Percentiles rank a stretch among this genome's conserved stretches.
phyloP scores from a whole-genome alignment of 2,888 invertebrate genomes.

The Teinopalpus imperialis region DNA sequence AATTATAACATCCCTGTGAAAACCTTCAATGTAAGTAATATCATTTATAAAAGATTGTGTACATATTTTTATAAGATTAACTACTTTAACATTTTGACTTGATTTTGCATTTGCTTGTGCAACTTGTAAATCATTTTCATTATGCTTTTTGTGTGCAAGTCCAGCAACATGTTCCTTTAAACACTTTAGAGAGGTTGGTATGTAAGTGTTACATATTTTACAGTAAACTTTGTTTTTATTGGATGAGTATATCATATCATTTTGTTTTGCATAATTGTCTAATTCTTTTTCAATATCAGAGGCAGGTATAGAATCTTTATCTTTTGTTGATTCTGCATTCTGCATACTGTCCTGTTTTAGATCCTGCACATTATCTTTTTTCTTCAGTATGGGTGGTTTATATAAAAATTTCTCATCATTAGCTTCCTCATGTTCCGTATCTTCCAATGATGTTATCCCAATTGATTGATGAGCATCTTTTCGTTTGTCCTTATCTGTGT shows the following conservation, averaged over 20 bases:
- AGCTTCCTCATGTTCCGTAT: not conserved
- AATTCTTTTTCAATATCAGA: not conserved
- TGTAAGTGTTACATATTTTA: conserved; percentile 30
- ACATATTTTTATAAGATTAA: conserved; percentile 10
- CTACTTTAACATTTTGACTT: too few species aligned
- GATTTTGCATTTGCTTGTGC: conserved; percentile 3
- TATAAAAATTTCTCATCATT: conserved; percentile 1
- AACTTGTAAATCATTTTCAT: conserved; percentile 3
- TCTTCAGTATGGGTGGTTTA: conserved; percentile 6
- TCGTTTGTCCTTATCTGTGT: conserved; percentile 24
- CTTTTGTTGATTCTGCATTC: conserved; percentile 1
- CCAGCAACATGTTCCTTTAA: conserved; percentile 35
- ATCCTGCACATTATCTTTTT: not conserved
- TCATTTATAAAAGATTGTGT: conserved; percentile 27
- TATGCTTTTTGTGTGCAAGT: conserved; percentile 31
- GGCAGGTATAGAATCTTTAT: not conserved
- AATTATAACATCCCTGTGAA: conserved; percentile 34
- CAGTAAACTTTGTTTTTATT: conserved; percentile 32
- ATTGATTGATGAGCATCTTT: not conserved
- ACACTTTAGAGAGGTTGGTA: conserved; percentile 31
- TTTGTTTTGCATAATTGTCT: conserved; percentile 29
- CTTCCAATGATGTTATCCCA: not conserved
- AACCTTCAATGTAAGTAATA: conserved; percentile 15
- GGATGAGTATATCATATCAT: conserved; percentile 27
- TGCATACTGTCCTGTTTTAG: not conserved